Evolutionary conservation across 2,113 vertebrate genomes (phyloP), one percentile per base, ranked within the genome.

Genomic region (Platichthys stellatus): DNA sequence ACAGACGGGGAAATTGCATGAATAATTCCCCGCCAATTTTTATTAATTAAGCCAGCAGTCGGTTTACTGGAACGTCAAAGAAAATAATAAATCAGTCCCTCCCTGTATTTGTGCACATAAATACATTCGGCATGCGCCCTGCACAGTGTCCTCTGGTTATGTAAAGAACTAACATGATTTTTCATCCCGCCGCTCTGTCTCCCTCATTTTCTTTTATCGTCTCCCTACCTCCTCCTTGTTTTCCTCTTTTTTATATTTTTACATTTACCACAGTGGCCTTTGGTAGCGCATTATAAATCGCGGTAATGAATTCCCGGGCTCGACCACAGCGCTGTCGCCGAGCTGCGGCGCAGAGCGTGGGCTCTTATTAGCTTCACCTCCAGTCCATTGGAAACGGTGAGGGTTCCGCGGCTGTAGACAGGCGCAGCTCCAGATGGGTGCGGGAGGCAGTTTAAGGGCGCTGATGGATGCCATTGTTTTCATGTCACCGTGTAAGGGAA

Each of bases 381-480:
- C 63, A 71, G 83, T 88, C 77, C 65, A 69, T 73, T 78, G 72
- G 76, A 86, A 86, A 62, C 43, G 2, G 63, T 69, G 78, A 54
- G 85, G 83, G 72, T 78, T 85, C 78, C 74, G 72, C 11, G 17
- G 69, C 69, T 51, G 45, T 1, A 77, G 56, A 71, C 71, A 67
- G 59, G 80, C 76, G 17, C 70, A 51, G 60, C 65, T 72, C 73
- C 82, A 81, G 73, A 85, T 81, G 85, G 61, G 64, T 78, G 74
- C 63, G 63, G 74, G 60, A 72, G 76, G 81, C 74, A 81, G 76
- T 83, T 83, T 86, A 87, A 86, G 73, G 86, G 74, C 23, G 35
- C 81, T 88, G 82, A 90, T 80, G 74, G 81, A 89, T 88, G 75
- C 69, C 65, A 47, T 85, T 80, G 74, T 88, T 90, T 91, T 90